These are phyloP conservation scores for Myotis pilosus DNA, from an alignment of 2,797 vertebrate genomes.

Conservation along the genomic window DNA sequence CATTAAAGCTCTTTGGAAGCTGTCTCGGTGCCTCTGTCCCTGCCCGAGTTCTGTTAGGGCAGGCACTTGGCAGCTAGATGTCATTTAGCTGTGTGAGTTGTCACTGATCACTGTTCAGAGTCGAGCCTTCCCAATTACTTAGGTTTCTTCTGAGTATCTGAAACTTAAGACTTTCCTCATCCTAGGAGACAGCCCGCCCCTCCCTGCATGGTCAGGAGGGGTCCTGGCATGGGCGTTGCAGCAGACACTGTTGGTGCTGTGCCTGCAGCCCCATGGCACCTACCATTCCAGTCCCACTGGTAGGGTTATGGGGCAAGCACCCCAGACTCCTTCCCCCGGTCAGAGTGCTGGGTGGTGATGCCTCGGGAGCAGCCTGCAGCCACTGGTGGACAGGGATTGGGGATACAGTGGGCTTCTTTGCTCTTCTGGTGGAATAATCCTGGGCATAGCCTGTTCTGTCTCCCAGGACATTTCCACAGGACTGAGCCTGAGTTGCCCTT, in stretches of 20 bases:
- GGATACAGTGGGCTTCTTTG: not conserved
- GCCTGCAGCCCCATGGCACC: too few relatives aligned
- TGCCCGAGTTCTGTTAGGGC: not conserved
- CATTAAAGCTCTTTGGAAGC: not conserved
- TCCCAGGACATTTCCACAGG: not conserved
- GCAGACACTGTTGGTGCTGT: not conserved
- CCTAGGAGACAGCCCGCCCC: not conserved
- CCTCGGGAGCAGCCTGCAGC: not conserved
- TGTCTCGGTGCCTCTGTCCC: rapidly evolving
- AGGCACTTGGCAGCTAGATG: not conserved
- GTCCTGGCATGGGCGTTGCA: not conserved
- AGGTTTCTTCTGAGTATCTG: not conserved
- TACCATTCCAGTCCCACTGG: not conserved
- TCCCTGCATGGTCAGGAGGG: not conserved
- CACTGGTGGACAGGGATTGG: not conserved
- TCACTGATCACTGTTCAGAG: not conserved
- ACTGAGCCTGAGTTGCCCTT: not conserved
- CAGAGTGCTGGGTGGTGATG: not conserved
- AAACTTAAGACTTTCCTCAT: not conserved
- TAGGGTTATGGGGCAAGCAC: not conserved
- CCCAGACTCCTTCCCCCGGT: not conserved
- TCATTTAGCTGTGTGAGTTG: not conserved
- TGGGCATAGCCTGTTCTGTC: not conserved
- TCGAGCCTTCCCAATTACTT: not conserved
- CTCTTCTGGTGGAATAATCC: not conserved